These are phyloP conservation scores for Lophius piscatorius DNA, from an alignment of 2,113 vertebrate genomes.

Conservation along the genomic window DNA sequence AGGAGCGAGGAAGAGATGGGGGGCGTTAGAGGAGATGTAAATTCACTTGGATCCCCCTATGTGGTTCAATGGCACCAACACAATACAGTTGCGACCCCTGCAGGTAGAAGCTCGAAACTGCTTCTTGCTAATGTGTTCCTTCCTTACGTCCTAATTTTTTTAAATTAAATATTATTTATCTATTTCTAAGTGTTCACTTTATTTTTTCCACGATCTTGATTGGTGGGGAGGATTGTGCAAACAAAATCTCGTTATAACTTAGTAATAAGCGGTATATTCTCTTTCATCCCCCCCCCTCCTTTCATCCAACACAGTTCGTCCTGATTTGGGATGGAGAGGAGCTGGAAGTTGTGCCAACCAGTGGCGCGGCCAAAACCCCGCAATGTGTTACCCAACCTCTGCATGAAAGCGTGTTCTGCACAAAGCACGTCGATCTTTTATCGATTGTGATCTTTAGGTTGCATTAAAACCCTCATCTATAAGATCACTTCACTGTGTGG, in stretches of 20 bases:
- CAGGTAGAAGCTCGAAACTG: constrained; percentile 31
- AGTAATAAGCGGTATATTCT: neutral
- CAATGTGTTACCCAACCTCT: constrained; percentile 21
- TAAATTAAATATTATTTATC: too few species aligned
- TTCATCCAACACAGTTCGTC: constrained; percentile 3
- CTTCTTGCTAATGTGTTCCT: constrained; percentile 9
- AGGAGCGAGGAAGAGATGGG: constrained; percentile 41
- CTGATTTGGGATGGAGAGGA: constrained; percentile 49
- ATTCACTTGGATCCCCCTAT: constrained; percentile 75
- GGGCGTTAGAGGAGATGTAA: constrained; percentile 54
- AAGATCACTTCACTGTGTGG: too few species aligned
- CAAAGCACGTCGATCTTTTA: neutral
- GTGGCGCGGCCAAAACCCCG: constrained; percentile 15
- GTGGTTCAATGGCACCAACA: constrained; percentile 54
- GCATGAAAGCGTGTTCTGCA: neutral
- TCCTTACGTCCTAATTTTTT: too few species aligned
- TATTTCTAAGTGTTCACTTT: constrained; percentile 46
- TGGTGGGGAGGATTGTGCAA: neutral
- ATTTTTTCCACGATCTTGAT: neutral
- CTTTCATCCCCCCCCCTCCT: neutral
- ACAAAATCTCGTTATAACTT: neutral
- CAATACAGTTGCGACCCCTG: constrained; percentile 81
- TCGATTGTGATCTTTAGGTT: neutral
- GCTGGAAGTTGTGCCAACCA: constrained; percentile 64
- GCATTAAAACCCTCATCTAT: neutral